phyloP scores from a whole-genome alignment of 1,140 invertebrate species.

The Euwallacea fornicatus region DNA sequence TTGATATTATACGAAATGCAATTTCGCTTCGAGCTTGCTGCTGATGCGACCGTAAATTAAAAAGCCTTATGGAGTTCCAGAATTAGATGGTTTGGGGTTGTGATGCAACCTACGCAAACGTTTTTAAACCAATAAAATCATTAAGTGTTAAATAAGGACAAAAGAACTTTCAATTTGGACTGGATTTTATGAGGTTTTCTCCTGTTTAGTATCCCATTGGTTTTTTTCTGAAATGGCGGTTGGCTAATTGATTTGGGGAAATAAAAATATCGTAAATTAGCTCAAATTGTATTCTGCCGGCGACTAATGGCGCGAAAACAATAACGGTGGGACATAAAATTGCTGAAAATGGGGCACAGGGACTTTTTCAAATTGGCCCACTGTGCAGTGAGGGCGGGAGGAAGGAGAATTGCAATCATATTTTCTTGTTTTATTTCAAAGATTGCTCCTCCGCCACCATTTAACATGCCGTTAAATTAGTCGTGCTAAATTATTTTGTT shows the following conservation, averaged over 20 bases:
- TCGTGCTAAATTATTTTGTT: constrained; percentile 34
- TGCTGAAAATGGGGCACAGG: constrained; percentile 6
- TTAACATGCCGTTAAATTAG: constrained; percentile 33
- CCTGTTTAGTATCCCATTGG: not conserved
- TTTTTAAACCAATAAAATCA: too few relatives aligned
- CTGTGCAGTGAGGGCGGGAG: too few relatives aligned
- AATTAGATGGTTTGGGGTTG: too few relatives aligned
- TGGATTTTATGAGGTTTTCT: not conserved
- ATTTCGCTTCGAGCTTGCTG: not conserved
- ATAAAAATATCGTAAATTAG: constrained; percentile 20
- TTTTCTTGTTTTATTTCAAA: too few relatives aligned
- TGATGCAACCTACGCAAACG: too few relatives aligned
- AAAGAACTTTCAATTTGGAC: too few relatives aligned
- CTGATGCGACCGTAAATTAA: not conserved
- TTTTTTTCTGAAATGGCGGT: constrained; percentile 5
- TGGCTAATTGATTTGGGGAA: constrained; percentile 12
- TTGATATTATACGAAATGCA: constrained; percentile 14
- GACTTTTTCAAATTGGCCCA: constrained; percentile 4
- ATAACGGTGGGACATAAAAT: not conserved
- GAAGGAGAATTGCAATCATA: too few relatives aligned
- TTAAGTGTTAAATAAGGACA: too few relatives aligned
- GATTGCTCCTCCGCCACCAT: not conserved
- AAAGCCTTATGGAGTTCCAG: not conserved
- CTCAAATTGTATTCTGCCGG: constrained; percentile 8
- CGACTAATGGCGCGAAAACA: constrained; percentile 1